Conservation (phyloP, 2,888 invertebrate genomes). For the Clivina fossor region DNA sequence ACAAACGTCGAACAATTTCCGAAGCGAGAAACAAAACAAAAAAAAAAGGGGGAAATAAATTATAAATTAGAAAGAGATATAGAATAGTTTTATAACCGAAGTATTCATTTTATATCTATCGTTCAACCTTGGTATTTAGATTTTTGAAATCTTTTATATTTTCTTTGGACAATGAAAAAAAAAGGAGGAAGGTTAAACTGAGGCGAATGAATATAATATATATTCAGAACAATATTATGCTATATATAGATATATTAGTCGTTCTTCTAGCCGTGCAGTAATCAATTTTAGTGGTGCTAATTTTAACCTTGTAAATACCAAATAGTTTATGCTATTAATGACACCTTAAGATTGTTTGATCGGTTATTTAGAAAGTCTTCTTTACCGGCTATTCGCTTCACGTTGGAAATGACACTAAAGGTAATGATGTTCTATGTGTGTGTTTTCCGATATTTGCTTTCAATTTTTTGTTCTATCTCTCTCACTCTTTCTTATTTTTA, state of each 20-base stretch:
- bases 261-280: neutral
- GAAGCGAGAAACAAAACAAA: neutral
- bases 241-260: slow-evolving; percentile 17
- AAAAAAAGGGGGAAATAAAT: neutral
- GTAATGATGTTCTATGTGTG: neutral
- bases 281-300: slow-evolving; percentile 15
- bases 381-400: neutral
- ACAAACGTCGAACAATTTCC: slow-evolving; percentile 1
- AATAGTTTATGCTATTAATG: slow-evolving; percentile 11
- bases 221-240: slow-evolving; percentile 13
- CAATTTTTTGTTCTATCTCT: too few relatives aligned
- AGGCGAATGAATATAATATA: slow-evolving; percentile 4
- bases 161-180: slow-evolving; percentile 22
- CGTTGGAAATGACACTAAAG: neutral
- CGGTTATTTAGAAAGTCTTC: slow-evolving; percentile 16
- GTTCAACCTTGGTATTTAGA: slow-evolving; percentile 20
- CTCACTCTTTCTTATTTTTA: too few relatives aligned
- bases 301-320: slow-evolving; percentile 13
- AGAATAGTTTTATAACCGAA: neutral
- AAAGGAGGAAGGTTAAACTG: too few relatives aligned
- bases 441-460: too few relatives aligned
- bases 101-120: neutral
- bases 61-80: neutral
- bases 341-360: slow-evolving; percentile 1
- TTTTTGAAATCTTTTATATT: slow-evolving; percentile 16